Evolutionary conservation across 1,140 invertebrate genomes (phyloP).

Genomic region (Belonocnema kinseyi): DNA sequence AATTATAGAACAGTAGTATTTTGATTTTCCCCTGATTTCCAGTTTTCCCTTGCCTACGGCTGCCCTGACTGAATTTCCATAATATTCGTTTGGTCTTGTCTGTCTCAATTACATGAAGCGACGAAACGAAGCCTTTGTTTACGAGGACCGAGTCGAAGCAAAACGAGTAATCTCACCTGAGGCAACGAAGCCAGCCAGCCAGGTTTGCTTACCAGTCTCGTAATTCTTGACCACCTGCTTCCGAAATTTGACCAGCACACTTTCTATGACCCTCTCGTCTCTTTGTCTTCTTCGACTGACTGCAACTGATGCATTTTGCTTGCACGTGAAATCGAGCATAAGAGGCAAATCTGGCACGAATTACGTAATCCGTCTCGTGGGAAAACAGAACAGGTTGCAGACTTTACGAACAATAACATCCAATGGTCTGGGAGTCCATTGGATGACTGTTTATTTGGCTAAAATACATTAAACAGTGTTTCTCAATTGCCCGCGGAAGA

Average conservation of each 20-base stretch:
- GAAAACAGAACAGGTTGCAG: conserved; percentile 31
- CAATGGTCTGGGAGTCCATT: no score
- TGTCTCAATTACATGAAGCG: conserved; percentile 5
- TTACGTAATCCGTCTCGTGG: conserved; percentile 13
- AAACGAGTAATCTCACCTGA: conserved; percentile 45
- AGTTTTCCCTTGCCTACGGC: no score
- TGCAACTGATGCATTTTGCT: conserved; percentile 31
- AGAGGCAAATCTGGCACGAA: conserved; percentile 32
- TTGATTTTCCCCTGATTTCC: no score
- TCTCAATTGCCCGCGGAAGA: no score
- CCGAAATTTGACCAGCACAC: conserved; percentile 63
- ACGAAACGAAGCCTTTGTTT: conserved; percentile 48
- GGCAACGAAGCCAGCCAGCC: conserved; percentile 44
- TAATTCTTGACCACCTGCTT: conserved; percentile 67
- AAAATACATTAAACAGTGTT: no score
- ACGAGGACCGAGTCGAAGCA: conserved; percentile 39
- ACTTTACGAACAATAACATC: background rate
- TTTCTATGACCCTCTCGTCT: conserved; percentile 42
- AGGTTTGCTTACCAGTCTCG: conserved; percentile 53
- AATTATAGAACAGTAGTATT: no score
- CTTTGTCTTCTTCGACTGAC: conserved; percentile 36
- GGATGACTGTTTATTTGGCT: no score
- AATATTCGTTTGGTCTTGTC: no score
- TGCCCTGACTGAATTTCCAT: no score
- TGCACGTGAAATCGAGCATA: conserved; percentile 34